phyloP scores from a whole-genome alignment of 2,797 vertebrate species.

The Amblyraja radiata region DNA sequence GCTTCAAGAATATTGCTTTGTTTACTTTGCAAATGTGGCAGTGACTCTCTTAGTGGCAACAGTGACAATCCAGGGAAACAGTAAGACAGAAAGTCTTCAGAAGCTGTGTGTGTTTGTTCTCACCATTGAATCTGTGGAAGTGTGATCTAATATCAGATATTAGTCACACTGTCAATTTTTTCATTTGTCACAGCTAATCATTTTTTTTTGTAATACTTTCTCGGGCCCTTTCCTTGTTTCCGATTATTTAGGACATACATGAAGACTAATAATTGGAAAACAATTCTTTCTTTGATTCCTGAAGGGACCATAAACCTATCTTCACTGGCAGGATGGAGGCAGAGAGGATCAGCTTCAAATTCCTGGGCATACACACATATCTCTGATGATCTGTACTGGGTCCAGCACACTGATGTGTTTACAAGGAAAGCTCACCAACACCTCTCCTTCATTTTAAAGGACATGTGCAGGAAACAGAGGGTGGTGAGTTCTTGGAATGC shows the following conservation, averaged over 20 bases:
- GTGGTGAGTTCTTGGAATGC: too few species aligned
- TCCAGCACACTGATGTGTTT: too few species aligned
- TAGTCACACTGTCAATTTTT: not conserved
- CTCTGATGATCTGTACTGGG: too few species aligned
- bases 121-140: not conserved
- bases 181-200: not conserved
- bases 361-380: too few species aligned
- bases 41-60: not conserved
- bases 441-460: too few species aligned
- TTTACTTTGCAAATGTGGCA: not conserved
- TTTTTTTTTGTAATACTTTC: not conserved
- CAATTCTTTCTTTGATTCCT: not conserved
- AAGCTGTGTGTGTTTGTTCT: not conserved
- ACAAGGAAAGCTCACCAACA: too few species aligned
- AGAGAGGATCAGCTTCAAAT: too few species aligned
- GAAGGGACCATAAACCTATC: too few species aligned
- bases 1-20: not conserved
- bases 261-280: not conserved
- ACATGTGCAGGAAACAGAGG: too few species aligned
- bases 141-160: not conserved
- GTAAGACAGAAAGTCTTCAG: not conserved
- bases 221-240: not conserved
- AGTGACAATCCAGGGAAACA: not conserved
- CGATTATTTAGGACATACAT: not conserved
- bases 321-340: too few species aligned